Evolutionary conservation across 2,797 vertebrate species (phyloP).

Genomic region (Pogoniulus pusillus): DNA sequence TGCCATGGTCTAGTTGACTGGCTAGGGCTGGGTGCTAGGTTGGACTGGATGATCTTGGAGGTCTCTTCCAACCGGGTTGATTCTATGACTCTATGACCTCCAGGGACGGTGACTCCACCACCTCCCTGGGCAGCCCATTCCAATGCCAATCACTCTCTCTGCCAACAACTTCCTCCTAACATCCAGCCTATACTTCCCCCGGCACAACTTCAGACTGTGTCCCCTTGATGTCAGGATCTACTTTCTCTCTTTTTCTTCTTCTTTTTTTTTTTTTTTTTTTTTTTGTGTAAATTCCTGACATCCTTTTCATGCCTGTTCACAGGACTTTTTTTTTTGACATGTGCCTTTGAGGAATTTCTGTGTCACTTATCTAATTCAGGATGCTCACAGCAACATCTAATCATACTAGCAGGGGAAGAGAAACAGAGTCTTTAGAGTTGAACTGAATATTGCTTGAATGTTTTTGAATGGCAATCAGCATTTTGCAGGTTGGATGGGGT

Average conservation of each 20-base stretch:
- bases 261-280: not conserved
- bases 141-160: too few species aligned
- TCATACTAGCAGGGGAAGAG: not conserved
- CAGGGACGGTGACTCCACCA: too few species aligned
- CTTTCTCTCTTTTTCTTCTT: not conserved
- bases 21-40: too few species aligned
- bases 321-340: not conserved
- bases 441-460: not conserved
- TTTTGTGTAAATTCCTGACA: not conserved
- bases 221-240: not conserved
- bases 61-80: too few species aligned
- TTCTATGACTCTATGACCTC: too few species aligned
- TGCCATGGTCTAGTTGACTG: too few species aligned
- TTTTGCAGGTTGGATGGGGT: not conserved
- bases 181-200: too few species aligned
- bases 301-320: not conserved
- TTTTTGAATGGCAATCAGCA: not conserved
- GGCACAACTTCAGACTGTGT: too few species aligned
- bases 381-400: not conserved
- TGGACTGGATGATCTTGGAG: too few species aligned
- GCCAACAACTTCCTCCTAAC: too few species aligned
- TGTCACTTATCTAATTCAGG: not conserved
- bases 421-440: not conserved
- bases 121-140: too few species aligned
- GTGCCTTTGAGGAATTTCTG: not conserved